Evolutionary conservation across 2,888 invertebrate genomes (phyloP).

Genomic region (Apamea crenata): DNA sequence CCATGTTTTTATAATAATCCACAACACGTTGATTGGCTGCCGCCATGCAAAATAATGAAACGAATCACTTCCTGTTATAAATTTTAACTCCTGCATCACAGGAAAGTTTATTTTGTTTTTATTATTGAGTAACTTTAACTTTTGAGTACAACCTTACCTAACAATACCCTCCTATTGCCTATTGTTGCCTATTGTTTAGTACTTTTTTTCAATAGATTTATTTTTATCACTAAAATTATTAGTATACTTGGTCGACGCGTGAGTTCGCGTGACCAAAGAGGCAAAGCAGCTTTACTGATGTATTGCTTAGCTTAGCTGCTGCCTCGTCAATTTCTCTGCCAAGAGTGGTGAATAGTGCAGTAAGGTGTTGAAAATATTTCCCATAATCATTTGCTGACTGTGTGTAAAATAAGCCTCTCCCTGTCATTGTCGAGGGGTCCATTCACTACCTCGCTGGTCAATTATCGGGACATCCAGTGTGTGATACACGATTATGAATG

Average conservation of each 20-base stretch:
- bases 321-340: not conserved
- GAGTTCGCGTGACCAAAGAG: constrained; percentile 15
- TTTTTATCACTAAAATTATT: not conserved
- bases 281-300: not conserved
- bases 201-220: not conserved
- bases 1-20: constrained; percentile 81
- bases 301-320: not conserved
- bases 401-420: too few relatives aligned
- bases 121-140: not conserved
- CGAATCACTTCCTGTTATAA: constrained; percentile 86
- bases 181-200: not conserved
- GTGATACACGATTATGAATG: not conserved
- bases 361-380: not conserved
- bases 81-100: not conserved
- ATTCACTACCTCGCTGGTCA: not conserved
- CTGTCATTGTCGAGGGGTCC: too few relatives aligned
- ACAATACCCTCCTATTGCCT: not conserved
- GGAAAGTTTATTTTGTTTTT: not conserved
- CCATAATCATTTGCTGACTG: not conserved
- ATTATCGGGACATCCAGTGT: too few relatives aligned
- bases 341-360: not conserved
- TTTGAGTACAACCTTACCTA: not conserved
- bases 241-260: not conserved
- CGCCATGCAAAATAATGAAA: constrained; percentile 85
- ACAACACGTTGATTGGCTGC: constrained; percentile 81